Evolutionary conservation across 1,140 invertebrate genomes (phyloP).

Genomic region (Trichogramma pretiosum): DNA sequence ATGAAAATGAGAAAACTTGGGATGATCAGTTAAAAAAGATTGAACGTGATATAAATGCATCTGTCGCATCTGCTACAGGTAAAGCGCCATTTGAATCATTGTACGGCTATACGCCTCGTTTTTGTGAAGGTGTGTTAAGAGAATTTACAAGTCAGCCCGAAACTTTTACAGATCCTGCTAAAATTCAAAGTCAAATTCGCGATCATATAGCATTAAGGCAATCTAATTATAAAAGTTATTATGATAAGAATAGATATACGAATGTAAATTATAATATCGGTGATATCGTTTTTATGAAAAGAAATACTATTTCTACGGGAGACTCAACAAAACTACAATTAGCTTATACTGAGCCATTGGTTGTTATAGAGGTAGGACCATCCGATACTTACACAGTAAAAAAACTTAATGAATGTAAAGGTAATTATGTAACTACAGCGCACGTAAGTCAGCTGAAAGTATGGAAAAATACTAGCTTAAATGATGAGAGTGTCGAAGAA

Average conservation of each 20-base stretch:
- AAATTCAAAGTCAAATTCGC: not conserved
- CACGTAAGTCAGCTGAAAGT: no score
- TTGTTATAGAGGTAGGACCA: not conserved
- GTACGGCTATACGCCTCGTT: slow-evolving; percentile 3
- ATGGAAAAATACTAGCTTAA: no score
- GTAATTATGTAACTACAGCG: no score
- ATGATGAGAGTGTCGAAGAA: no score
- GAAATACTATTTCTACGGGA: slow-evolving; percentile 3
- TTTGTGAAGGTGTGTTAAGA: not conserved
- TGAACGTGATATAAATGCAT: slow-evolving; percentile 5
- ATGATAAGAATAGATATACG: not conserved
- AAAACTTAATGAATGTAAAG: no score
- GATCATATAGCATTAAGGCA: not conserved
- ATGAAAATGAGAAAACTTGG: no score
- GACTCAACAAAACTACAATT: slow-evolving; percentile 7
- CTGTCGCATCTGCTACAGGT: slow-evolving; percentile 1
- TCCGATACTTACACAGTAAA: no score
- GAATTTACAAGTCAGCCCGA: not conserved
- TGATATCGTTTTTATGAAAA: slow-evolving; percentile 7
- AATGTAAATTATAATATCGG: slow-evolving; percentile 7
- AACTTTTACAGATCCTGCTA: not conserved
- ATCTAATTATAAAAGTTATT: not conserved
- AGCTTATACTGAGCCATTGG: slow-evolving; percentile 1
- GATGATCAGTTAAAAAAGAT: not conserved
- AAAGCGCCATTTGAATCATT: slow-evolving; percentile 3